These are phyloP conservation scores for Andrena chrysosceles DNA, from an alignment of 2,888 invertebrate species.

Conservation along the genomic window DNA sequence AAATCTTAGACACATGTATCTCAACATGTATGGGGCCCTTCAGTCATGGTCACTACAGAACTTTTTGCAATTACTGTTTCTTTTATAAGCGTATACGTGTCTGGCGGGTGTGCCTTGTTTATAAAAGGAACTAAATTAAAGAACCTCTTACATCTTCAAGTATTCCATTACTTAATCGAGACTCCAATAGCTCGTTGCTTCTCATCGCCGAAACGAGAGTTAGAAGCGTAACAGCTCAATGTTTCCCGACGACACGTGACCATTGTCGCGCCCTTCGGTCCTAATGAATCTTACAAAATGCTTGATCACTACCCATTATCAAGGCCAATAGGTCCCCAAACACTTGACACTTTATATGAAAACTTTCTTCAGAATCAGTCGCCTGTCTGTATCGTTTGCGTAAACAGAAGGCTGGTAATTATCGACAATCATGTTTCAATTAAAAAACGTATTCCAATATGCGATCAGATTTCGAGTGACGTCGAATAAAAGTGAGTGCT, in stretches of 20 bases:
- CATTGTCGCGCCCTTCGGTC: slow-evolving; percentile 48
- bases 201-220: slow-evolving; percentile 8
- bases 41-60: too few species aligned
- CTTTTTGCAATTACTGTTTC: too few species aligned
- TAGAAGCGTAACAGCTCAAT: slow-evolving; percentile 35
- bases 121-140: too few species aligned
- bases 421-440: slow-evolving; percentile 52
- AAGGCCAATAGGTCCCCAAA: slow-evolving; percentile 58
- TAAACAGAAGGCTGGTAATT: slow-evolving; percentile 41
- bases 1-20: too few species aligned
- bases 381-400: neutral
- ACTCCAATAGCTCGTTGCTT: slow-evolving; percentile 27
- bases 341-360: slow-evolving; percentile 53
- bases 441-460: slow-evolving; percentile 46
- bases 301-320: slow-evolving; percentile 38
- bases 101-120: too few species aligned
- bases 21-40: too few species aligned
- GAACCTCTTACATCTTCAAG: neutral
- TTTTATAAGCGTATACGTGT: too few species aligned
- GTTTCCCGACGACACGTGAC: slow-evolving; percentile 58
- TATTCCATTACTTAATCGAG: slow-evolving; percentile 48
- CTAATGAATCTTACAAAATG: slow-evolving; percentile 38
- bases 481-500: too few species aligned
- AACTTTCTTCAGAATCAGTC: slow-evolving; percentile 26
- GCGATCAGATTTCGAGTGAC: slow-evolving; percentile 25